Conservation (phyloP, 2,888 invertebrate genomes). For the Aspidiotus rigidus region DNA sequence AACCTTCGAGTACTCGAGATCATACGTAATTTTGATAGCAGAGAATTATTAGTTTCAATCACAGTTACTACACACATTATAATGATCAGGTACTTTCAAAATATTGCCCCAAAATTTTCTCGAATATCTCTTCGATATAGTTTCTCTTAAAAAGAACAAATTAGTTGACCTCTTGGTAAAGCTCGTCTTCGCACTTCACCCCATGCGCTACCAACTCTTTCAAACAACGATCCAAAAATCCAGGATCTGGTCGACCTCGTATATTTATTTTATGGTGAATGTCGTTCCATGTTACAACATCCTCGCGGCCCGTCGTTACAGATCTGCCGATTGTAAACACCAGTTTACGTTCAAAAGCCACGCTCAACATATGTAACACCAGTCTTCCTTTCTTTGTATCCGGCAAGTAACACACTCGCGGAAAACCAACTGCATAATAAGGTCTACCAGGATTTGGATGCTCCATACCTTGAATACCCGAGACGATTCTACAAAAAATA, state of each 20-base stretch:
- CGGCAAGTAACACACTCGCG: slow-evolving; percentile 70
- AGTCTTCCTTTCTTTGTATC: slow-evolving; percentile 57
- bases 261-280: slow-evolving; percentile 77
- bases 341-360: slow-evolving; percentile 72
- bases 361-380: slow-evolving; percentile 63
- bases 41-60: too few species aligned
- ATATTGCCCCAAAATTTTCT: too few species aligned
- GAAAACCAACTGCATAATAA: slow-evolving; percentile 83
- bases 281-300: slow-evolving; percentile 86
- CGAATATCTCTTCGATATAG: too few species aligned
- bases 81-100: too few species aligned
- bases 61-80: too few species aligned
- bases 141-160: not conserved
- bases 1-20: too few species aligned
- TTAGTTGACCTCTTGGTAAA: slow-evolving; percentile 31
- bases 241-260: slow-evolving; percentile 65
- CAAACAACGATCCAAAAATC: slow-evolving; percentile 60
- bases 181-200: slow-evolving; percentile 44
- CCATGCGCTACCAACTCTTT: slow-evolving; percentile 53
- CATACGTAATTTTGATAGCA: too few species aligned
- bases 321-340: slow-evolving; percentile 81
- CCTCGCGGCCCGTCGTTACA: slow-evolving; percentile 79
- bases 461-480: slow-evolving; percentile 69
- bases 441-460: slow-evolving; percentile 74
- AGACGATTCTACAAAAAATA: slow-evolving; percentile 58